A percentile compares a stretch with the other conserved stretches of the same genome.
Conservation (phyloP, 1,140 invertebrate species). For the Meteorus sp. region DNA sequence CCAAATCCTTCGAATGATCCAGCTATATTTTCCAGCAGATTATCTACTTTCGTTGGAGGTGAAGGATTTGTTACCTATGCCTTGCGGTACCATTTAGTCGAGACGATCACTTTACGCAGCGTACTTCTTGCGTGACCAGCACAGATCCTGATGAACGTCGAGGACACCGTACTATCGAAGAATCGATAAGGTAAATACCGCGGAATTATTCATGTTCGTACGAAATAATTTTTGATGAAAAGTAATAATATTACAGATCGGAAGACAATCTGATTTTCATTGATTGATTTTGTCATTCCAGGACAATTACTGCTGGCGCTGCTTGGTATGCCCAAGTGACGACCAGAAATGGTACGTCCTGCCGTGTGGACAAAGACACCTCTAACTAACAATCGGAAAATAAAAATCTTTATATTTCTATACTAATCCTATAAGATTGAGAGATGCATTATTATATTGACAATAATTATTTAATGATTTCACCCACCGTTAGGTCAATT, state of each 20-base stretch:
- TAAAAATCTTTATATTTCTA: neutral
- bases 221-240: no score
- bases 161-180: neutral
- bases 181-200: slow-evolving; percentile 22
- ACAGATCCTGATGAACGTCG: slow-evolving; percentile 13
- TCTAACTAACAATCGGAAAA: slow-evolving; percentile 13
- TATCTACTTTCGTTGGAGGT: slow-evolving; percentile 54
- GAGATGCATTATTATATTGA: neutral
- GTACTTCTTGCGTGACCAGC: slow-evolving; percentile 34
- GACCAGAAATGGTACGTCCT: slow-evolving; percentile 51
- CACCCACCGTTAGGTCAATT: neutral
- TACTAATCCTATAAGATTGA: neutral
- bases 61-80: slow-evolving; percentile 35
- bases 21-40: slow-evolving; percentile 38
- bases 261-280: no score
- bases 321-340: slow-evolving; percentile 51
- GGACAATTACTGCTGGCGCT: slow-evolving; percentile 51
- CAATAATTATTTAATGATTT: neutral
- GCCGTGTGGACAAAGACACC: slow-evolving; percentile 26
- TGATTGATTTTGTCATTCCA: slow-evolving; percentile 28
- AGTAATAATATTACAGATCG: no score
- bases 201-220: no score
- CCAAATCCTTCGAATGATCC: neutral
- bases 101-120: slow-evolving; percentile 38
- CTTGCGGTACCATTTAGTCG: slow-evolving; percentile 38